These are phyloP conservation scores for Egretta garzetta DNA, from an alignment of 2,113 vertebrate genomes.

Conservation along the genomic window DNA sequence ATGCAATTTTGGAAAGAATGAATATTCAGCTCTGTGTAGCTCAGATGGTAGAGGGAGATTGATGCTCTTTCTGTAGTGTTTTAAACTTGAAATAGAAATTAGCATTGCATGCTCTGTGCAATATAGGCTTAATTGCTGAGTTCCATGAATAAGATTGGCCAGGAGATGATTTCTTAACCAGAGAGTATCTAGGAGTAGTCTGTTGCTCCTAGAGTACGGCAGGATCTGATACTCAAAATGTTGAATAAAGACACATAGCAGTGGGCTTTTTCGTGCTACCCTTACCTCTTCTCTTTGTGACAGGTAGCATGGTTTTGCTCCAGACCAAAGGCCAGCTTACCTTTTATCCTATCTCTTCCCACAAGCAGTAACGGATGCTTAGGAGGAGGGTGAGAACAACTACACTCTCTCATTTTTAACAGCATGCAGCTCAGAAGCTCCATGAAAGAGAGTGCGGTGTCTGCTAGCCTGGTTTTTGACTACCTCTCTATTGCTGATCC, in stretches of 20 bases:
- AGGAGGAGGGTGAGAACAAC: neutral
- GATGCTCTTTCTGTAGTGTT: neutral
- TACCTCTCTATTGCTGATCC: neutral
- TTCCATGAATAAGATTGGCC: neutral
- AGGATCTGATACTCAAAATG: neutral
- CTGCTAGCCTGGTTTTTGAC: neutral
- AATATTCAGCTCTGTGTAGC: neutral
- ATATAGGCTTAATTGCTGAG: neutral
- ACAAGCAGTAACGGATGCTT: neutral
- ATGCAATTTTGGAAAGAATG: neutral
- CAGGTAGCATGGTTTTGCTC: neutral
- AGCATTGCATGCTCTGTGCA: neutral
- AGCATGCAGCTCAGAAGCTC: neutral
- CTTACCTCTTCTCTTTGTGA: neutral
- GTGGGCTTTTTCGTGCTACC: neutral
- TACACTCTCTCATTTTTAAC: neutral
- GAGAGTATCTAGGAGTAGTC: neutral
- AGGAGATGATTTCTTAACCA: neutral
- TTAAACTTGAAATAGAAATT: neutral
- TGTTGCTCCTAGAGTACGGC: neutral
- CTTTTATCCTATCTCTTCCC: neutral
- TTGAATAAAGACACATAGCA: neutral
- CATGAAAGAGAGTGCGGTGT: neutral
- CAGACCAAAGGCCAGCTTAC: neutral
- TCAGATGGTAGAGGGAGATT: neutral